A percentile compares a stretch with the other conserved stretches of the same genome.
These are phyloP conservation scores for Drosophila eohydei DNA, from an alignment of 2,888 invertebrate genomes.

Conservation along the genomic window DNA sequence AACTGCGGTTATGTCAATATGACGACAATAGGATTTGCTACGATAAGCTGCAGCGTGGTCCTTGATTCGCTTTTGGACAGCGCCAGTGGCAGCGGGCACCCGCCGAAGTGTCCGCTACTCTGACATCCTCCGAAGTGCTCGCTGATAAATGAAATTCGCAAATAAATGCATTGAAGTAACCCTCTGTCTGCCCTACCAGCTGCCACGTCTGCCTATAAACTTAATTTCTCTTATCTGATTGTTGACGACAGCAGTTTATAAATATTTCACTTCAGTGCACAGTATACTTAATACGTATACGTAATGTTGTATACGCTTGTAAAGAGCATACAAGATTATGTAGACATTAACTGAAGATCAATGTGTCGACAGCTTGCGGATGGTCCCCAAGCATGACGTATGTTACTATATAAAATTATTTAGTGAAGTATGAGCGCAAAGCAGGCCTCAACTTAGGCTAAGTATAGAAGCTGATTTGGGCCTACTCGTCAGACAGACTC, in stretches of 20 bases:
- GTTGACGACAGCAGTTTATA: slow-evolving; percentile 69
- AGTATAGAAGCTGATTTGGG: no score
- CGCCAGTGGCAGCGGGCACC: slow-evolving; percentile 7
- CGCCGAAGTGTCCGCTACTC: slow-evolving; percentile 25
- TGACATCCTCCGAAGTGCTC: slow-evolving; percentile 46
- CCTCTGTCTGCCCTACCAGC: neutral
- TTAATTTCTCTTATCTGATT: slow-evolving; percentile 26
- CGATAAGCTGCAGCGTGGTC: slow-evolving; percentile 71
- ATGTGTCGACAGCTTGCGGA: neutral
- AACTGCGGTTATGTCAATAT: slow-evolving; percentile 76
- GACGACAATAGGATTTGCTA: slow-evolving; percentile 77
- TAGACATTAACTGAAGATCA: neutral
- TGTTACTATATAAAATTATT: neutral
- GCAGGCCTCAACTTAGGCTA: neutral
- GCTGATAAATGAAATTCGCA: slow-evolving; percentile 78
- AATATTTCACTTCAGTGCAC: slow-evolving; percentile 49
- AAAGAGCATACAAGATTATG: slow-evolving; percentile 1
- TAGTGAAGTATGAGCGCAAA: neutral
- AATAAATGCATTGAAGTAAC: slow-evolving; percentile 69
- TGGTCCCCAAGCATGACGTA: neutral
- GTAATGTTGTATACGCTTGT: neutral
- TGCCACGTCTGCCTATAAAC: slow-evolving; percentile 2
- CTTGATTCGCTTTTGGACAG: slow-evolving; percentile 57
- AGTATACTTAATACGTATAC: slow-evolving; percentile 24
- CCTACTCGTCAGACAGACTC: neutral